Conservation (phyloP, 2,113 vertebrate species). For the Prietella phreatophila region DNA sequence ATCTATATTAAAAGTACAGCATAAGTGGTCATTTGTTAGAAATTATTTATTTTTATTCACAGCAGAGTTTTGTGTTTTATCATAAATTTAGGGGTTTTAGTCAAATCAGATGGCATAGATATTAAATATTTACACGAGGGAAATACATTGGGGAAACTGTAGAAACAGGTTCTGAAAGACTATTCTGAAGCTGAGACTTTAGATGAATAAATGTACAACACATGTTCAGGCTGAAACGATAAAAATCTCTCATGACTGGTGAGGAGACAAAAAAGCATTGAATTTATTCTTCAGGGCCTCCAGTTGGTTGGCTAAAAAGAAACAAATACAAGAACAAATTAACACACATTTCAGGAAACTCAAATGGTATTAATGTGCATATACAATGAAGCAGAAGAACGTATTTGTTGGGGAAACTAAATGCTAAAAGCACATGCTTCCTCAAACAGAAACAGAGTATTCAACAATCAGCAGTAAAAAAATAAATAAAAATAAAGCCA, state of each 20-base stretch:
- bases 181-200: not conserved
- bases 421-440: not conserved
- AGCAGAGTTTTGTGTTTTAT: not conserved
- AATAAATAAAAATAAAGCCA: not conserved
- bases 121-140: conserved; percentile 11
- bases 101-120: not conserved
- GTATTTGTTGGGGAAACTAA: not conserved
- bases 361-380: not conserved
- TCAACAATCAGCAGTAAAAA: not conserved
- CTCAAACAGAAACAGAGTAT: not conserved
- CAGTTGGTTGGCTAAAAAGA: conserved; percentile 62
- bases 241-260: conserved; percentile 40
- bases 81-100: not conserved
- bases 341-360: not conserved
- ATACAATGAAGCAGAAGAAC: not conserved
- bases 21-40: not conserved
- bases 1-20: not conserved
- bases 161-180: not conserved
- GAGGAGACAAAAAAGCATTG: conserved; percentile 52
- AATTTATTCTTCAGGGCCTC: conserved; percentile 59
- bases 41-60: conserved; percentile 15
- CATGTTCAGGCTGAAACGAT: not conserved
- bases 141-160: not conserved
- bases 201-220: not conserved
- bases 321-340: not conserved